phyloP scores from a whole-genome alignment of 2,113 vertebrate species.

The Bufo gargarizans region DNA sequence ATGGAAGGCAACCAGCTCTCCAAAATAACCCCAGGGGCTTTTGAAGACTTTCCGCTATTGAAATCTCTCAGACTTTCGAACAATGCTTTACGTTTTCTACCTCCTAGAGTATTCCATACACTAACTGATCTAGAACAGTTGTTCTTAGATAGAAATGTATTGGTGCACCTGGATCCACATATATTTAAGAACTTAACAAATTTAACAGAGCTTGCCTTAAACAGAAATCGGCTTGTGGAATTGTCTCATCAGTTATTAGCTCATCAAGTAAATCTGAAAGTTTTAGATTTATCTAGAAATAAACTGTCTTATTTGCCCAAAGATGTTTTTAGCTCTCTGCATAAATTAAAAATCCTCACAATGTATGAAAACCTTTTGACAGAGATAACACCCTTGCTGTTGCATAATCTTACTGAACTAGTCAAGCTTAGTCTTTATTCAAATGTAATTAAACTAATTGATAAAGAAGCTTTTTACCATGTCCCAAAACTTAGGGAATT shows the following conservation, averaged over 20 bases:
- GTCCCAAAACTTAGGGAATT: conserved; percentile 72
- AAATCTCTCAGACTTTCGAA: conserved; percentile 76
- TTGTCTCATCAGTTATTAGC: conserved; percentile 70
- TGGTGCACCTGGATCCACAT: conserved; percentile 67
- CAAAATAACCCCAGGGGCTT: conserved; percentile 75
- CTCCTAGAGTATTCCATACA: conserved; percentile 72
- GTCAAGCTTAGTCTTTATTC: conserved; percentile 72
- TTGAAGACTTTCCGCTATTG: conserved; percentile 72
- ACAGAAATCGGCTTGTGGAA: conserved; percentile 71
- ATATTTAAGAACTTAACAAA: conserved; percentile 71
- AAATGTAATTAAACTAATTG: conserved; percentile 75
- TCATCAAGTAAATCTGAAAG: conserved; percentile 71
- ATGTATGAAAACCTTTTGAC: conserved; percentile 78
- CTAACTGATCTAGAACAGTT: conserved; percentile 75
- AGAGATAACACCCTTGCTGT: conserved; percentile 70
- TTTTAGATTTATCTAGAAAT: conserved; percentile 81
- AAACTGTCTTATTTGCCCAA: conserved; percentile 73
- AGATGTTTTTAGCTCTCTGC: conserved; percentile 73
- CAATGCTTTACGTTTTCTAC: conserved; percentile 74
- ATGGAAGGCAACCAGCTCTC: conserved; percentile 73
- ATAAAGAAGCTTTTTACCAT: conserved; percentile 74
- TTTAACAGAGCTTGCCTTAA: conserved; percentile 76
- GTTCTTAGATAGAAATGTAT: conserved; percentile 73
- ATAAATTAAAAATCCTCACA: conserved; percentile 70
- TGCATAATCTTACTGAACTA: conserved; percentile 75